These are phyloP conservation scores for Cremastinae sp. DNA, from an alignment of 2,888 invertebrate species.

Conservation along the genomic window DNA sequence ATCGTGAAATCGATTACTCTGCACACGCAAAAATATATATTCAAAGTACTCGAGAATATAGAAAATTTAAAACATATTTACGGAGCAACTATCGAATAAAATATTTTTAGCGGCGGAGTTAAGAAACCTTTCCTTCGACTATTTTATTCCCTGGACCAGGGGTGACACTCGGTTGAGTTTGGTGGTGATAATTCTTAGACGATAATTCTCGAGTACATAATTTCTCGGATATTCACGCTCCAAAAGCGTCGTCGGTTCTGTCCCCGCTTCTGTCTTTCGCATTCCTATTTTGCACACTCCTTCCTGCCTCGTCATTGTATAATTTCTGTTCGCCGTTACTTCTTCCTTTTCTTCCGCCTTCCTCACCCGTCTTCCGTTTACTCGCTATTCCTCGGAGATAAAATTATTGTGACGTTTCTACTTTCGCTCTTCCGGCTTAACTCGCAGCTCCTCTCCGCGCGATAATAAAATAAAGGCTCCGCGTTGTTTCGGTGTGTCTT, in stretches of 20 bases:
- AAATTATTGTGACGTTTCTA: conserved; percentile 47
- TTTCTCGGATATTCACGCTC: conserved; percentile 50
- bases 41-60: too few species aligned
- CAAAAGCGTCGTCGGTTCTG: conserved; percentile 31
- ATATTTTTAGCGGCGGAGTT: too few species aligned
- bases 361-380: conserved; percentile 51
- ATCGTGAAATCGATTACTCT: too few species aligned
- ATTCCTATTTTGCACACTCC: not conserved
- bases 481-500: conserved; percentile 39
- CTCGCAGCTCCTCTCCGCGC: conserved; percentile 10
- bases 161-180: conserved; percentile 24
- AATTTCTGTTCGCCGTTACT: conserved; percentile 29
- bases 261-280: not conserved
- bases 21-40: too few species aligned
- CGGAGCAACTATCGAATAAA: too few species aligned
- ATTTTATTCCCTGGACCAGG: not conserved
- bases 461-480: conserved; percentile 46
- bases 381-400: conserved; percentile 56
- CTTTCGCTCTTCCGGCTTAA: not conserved
- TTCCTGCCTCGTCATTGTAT: conserved; percentile 19
- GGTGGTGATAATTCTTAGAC: conserved; percentile 39
- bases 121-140: too few species aligned
- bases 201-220: conserved; percentile 52
- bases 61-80: too few species aligned
- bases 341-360: not conserved